Percentiles rank a stretch among this genome's conserved stretches.
phyloP scores from a whole-genome alignment of 2,797 vertebrate species.

The Enteromius treurensis region DNA sequence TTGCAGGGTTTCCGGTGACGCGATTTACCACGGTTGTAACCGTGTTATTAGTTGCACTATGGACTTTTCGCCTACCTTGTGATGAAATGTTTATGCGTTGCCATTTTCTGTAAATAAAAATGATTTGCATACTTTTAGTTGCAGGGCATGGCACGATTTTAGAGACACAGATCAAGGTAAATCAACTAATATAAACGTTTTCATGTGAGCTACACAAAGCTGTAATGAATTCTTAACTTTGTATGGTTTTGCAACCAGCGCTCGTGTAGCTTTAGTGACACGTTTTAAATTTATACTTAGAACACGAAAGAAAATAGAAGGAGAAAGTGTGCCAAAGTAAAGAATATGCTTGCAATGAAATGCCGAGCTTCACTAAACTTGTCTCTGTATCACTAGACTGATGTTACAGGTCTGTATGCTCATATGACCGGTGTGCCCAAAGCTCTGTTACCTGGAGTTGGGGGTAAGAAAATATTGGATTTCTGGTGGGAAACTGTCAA shows the following conservation, averaged over 20 bases:
- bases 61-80: background rate
- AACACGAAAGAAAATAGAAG: background rate
- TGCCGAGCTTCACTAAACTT: background rate
- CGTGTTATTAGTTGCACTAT: conserved; percentile 25
- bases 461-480: conserved; percentile 84
- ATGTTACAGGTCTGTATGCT: conserved; percentile 78
- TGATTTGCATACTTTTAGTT: conserved; percentile 83
- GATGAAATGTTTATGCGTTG: background rate
- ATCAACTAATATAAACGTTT: background rate
- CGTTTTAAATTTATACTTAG: background rate
- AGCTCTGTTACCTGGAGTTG: conserved; percentile 81
- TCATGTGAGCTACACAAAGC: background rate
- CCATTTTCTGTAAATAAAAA: conserved; percentile 46
- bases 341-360: background rate
- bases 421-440: conserved; percentile 81
- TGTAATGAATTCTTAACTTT: background rate
- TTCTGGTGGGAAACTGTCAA: conserved; percentile 87
- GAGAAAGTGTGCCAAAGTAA: background rate
- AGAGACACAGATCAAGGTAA: conserved; percentile 81
- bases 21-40: background rate
- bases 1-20: conserved; percentile 22
- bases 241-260: background rate
- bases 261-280: background rate
- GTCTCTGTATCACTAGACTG: conserved; percentile 69
- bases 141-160: conserved; percentile 81